Base-by-base conservation (phyloP, 2,113 vertebrate genomes). In the Entomyzon cyanotis region DNA sequence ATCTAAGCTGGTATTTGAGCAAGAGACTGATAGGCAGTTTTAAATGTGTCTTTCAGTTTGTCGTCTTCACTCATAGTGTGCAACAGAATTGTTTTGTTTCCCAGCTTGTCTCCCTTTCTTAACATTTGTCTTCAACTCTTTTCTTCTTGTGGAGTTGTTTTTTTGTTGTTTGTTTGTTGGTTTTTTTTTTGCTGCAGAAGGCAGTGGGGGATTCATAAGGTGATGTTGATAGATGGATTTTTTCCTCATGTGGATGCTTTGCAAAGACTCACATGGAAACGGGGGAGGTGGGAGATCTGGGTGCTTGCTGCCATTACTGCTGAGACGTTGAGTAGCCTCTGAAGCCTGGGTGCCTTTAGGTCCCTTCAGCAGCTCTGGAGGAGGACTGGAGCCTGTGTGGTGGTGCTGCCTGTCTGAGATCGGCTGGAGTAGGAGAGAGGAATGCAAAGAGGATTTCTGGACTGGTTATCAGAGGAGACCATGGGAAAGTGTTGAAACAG, bases 11-110 rank as follows among this genome's bases (percentile, higher is more conserved):
- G 97, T 96, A 80, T 12, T 95, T 84, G 63, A 94, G 65, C 56
- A 88, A 89, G 42, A 96, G 94, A 59, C 63, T 92, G 80, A 84
- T n/a, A 71, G 60, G 63, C 89, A 52, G 53, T 96, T 95, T 89
- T 69, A 65, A 77, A 60, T 67, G 42, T 37, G 22, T 44, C 28
- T 80, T 93, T 80, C 56, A 81, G 52, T 94, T 97, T 93, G 59
- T 71, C 31, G 4, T 42, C 24, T 68, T 94, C n/a, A 81, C 22
- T 85, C 47, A n/a, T 46, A 2, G 50, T 53, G 41, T 37, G 60
- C 4, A 2, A 39, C 27, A 60, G 39, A 69, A 79, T 84, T 5
- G 4, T 58, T 64, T 77, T 7, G 3, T 82, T 93, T 68, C 53
- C 69, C n/a, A 73, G 6, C 20, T 62, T 67, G 81, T 86, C 52